A percentile compares a stretch with the other conserved stretches of the same genome.
Evolutionary conservation across 35 echinoderm and acorn worm genomes (phyloP).

Genomic region (Ophioderma brevispina): DNA sequence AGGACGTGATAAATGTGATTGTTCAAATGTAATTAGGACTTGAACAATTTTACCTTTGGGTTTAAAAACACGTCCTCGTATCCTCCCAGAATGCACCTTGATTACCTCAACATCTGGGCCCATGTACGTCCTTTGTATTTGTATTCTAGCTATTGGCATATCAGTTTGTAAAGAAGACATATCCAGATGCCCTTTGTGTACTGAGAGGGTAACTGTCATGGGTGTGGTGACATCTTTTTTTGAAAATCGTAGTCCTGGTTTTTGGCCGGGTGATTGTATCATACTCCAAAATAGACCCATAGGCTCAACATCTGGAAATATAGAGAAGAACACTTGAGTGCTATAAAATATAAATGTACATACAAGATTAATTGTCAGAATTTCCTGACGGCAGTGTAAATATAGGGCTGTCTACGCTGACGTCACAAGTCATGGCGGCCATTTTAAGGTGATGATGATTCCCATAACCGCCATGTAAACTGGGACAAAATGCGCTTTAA

Average conservation of each 20-base stretch:
- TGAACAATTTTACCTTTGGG: slow-evolving; percentile 50
- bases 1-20: too few relatives aligned
- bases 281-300: slow-evolving; percentile 65
- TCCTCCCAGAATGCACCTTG: not conserved
- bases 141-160: not conserved
- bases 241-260: not conserved
- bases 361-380: too few relatives aligned
- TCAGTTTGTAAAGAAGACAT: not conserved
- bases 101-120: slow-evolving; percentile 28
- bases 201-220: not conserved
- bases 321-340: too few relatives aligned
- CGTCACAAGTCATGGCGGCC: too few relatives aligned
- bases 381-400: too few relatives aligned
- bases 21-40: too few relatives aligned
- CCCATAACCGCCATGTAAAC: too few relatives aligned
- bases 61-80: slow-evolving; percentile 41
- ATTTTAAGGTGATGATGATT: too few relatives aligned
- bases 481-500: too few relatives aligned
- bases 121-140: slow-evolving; percentile 35
- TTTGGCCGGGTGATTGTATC: slow-evolving; percentile 23
- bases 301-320: slow-evolving; percentile 24
- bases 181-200: slow-evolving; percentile 26
- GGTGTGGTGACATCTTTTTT: slow-evolving; percentile 36
- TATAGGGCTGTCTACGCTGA: too few relatives aligned
- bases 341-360: too few relatives aligned